These are phyloP conservation scores for Dryas iulia DNA, from an alignment of 1,140 invertebrate species.

Conservation along the genomic window DNA sequence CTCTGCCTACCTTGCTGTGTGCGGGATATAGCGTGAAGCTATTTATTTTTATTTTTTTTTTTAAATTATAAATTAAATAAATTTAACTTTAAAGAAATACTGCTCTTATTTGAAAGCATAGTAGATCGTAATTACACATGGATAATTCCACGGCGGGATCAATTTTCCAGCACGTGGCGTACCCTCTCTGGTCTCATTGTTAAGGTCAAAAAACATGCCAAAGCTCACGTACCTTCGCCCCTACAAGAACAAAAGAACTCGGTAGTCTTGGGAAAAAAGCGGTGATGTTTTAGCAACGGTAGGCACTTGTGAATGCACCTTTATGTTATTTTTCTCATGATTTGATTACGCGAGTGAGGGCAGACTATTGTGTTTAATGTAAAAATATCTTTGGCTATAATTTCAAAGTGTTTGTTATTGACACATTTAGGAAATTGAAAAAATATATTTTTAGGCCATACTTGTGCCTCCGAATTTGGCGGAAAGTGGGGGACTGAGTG, in stretches of 20 bases:
- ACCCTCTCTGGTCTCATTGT: constrained; percentile 52
- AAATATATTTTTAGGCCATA: too few species aligned
- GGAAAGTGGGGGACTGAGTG: too few species aligned
- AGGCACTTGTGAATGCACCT: constrained; percentile 10
- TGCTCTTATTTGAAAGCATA: not conserved
- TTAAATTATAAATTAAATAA: not conserved
- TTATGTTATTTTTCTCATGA: constrained; percentile 16
- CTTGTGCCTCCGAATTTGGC: too few species aligned
- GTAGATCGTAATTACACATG: not conserved
- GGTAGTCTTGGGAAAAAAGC: constrained; percentile 50
- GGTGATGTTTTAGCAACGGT: constrained; percentile 35
- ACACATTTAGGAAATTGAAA: too few species aligned
- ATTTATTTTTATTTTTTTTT: too few species aligned
- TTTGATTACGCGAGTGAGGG: not conserved
- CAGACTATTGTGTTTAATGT: too few species aligned
- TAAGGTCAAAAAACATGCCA: constrained; percentile 65
- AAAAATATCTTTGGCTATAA: too few species aligned
- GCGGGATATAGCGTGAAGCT: too few species aligned
- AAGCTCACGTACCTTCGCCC: constrained; percentile 57
- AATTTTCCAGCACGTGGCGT: constrained; percentile 52
- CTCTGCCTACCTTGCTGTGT: too few species aligned
- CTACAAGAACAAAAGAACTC: constrained; percentile 47
- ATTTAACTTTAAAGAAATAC: not conserved
- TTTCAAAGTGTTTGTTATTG: too few species aligned
- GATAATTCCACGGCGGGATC: constrained; percentile 27